Conservation (phyloP, 2,113 vertebrate genomes). For the Bufo gargarizans region DNA sequence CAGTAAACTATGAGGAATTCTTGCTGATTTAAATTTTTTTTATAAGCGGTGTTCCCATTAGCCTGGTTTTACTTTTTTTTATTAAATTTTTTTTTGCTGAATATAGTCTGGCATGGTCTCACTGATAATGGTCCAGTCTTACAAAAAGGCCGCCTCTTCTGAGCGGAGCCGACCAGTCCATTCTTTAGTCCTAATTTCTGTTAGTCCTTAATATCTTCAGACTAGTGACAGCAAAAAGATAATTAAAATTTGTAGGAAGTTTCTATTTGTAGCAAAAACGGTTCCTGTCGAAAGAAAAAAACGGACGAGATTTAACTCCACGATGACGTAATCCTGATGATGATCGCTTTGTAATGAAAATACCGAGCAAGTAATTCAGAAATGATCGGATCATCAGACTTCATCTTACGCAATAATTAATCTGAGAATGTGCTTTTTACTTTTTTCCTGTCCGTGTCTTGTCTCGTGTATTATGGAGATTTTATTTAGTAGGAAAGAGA, state of each 20-base stretch:
- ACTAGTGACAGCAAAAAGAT: not conserved
- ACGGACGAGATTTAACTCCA: not conserved
- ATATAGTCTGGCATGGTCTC: not conserved
- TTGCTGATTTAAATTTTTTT: not conserved
- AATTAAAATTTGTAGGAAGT: no score
- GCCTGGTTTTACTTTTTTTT: no score
- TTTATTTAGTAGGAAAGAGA: slow-evolving; percentile 6
- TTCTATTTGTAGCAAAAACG: not conserved
- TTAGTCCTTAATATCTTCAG: not conserved
- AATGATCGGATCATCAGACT: not conserved
- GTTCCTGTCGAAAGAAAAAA: not conserved
- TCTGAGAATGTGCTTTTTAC: not conserved
- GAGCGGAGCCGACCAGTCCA: not conserved
- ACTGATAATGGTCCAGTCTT: not conserved
- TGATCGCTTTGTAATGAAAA: not conserved
- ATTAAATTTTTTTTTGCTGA: no score
- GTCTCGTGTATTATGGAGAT: slow-evolving; percentile 7
- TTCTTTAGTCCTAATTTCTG: not conserved
- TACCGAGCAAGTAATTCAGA: not conserved
- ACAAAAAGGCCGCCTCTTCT: not conserved
- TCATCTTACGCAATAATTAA: not conserved
- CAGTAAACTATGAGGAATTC: not conserved
- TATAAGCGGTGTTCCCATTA: no score
- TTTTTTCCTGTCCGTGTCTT: not conserved
- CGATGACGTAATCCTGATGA: not conserved